These are phyloP conservation scores for Tillus elongatus DNA, from an alignment of 2,888 invertebrate species.

Conservation along the genomic window DNA sequence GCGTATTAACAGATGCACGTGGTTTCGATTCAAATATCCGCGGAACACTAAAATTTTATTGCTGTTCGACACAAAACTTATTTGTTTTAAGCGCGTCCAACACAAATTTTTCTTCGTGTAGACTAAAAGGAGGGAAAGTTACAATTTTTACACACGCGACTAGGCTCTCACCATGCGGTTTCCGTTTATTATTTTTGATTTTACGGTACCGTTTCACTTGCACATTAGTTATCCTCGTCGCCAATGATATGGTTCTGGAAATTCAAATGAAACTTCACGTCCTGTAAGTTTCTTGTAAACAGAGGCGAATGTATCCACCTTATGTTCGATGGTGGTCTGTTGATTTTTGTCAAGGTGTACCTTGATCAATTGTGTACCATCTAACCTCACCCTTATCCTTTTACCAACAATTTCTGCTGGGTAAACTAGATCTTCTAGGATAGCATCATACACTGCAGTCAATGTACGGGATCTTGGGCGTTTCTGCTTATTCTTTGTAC, in stretches of 20 bases:
- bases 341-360: constrained; percentile 97
- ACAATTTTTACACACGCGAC: no score
- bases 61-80: no score
- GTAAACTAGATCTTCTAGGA: constrained; percentile 94
- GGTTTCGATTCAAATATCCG: no score
- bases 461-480: constrained; percentile 77
- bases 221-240: no score
- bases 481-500: constrained; percentile 67
- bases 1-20: no score
- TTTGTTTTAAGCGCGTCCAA: no score
- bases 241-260: constrained; percentile 97
- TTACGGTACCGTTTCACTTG: no score
- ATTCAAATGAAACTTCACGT: constrained; percentile 97
- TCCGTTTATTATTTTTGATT: no score
- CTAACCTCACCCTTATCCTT: constrained; percentile 89
- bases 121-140: no score
- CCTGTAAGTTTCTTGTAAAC: constrained; percentile 99
- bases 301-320: constrained; percentile 96
- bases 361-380: constrained; percentile 93
- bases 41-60: no score
- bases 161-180: no score
- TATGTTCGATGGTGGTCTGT: constrained; percentile 98
- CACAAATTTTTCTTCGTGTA: no score
- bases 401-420: constrained; percentile 99
- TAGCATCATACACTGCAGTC: constrained; percentile 95